Base-by-base conservation (phyloP, 2,888 invertebrate species). In the Noctua pronuba region DNA sequence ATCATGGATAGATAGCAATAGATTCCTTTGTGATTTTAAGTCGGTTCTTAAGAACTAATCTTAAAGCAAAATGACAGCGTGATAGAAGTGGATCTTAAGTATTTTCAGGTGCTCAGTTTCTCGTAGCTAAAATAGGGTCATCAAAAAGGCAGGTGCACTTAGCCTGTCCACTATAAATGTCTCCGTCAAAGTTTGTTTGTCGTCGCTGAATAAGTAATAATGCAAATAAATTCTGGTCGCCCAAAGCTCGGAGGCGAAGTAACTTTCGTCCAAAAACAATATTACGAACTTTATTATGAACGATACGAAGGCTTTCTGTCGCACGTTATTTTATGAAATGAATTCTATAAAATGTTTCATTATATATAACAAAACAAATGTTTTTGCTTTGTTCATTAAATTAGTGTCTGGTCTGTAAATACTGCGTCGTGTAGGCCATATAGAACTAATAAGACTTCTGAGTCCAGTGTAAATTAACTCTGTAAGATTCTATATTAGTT, bases 391-490 rank as follows among this genome's bases (percentile, higher is more conserved):
- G 41, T n/a, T 72, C 58, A 71, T 66, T 16, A 62, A 55, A 35
- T 49, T 3, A n/a, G 35, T 49, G 62, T 35, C 13, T 35, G 73
- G 62, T 35, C 13, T 35, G 73, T 68, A 68, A 60, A 85, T 72
- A 55, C 35, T 52, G 55, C 44, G 28, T 62, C 55, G 52, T 58
- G 52, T 65, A 55, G 65, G 69, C 80, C 38, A 31, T 64, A 35
- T 77, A 65, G 60, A 76, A 73, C n/a, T 21, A 73, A 73, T 46
- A 68, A 73, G 41, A 65, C 65, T 41, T 38, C 38, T 41, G 28
- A 76, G n/a, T 70, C 41, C 24, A 58, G 71, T 75, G 75, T 73
- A 75, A 79, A 75, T 85, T 75, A 79, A 64, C 73, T 71, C 31
- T 49, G 46, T 70, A 28, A 49, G 21, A 58, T 75, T 68, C 31